These are phyloP conservation scores for Cacatua alba DNA, from an alignment of 2,113 vertebrate genomes.

Conservation along the genomic window DNA sequence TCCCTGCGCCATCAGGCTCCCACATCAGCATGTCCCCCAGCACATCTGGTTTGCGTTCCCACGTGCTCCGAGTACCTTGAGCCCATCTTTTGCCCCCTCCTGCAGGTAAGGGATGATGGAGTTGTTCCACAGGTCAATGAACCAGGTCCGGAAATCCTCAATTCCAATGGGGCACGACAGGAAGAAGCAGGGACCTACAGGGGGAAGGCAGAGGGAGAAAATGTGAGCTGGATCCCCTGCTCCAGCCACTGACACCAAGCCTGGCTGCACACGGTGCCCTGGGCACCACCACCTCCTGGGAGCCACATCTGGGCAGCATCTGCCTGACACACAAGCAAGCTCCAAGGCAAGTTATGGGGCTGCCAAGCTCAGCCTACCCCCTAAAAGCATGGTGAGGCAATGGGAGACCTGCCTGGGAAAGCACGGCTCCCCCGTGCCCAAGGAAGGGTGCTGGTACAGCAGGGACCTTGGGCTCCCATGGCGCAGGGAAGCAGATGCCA, in stretches of 20 bases:
- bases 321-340: fast-evolving
- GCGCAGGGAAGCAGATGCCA: background rate
- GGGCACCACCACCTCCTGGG: background rate
- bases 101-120: constrained; percentile 97
- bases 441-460: no score
- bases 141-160: constrained; percentile 93
- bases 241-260: background rate
- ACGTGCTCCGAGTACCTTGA: constrained; percentile 78
- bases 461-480: background rate
- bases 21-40: background rate
- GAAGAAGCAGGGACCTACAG: constrained; percentile 93
- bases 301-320: fast-evolving
- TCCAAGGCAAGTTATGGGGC: background rate
- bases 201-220: background rate
- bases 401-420: background rate
- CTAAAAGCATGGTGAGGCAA: background rate
- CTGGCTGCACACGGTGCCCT: background rate
- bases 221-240: background rate
- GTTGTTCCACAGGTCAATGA: constrained; percentile 97
- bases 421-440: fast-evolving
- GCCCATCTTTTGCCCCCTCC: constrained; percentile 93
- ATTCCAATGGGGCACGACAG: constrained; percentile 93
- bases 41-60: fast-evolving
- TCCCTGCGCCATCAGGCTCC: fast-evolving
- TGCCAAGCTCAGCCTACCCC: background rate